Conservation (phyloP, 2,888 invertebrate species). For the Copidosoma aretas region DNA sequence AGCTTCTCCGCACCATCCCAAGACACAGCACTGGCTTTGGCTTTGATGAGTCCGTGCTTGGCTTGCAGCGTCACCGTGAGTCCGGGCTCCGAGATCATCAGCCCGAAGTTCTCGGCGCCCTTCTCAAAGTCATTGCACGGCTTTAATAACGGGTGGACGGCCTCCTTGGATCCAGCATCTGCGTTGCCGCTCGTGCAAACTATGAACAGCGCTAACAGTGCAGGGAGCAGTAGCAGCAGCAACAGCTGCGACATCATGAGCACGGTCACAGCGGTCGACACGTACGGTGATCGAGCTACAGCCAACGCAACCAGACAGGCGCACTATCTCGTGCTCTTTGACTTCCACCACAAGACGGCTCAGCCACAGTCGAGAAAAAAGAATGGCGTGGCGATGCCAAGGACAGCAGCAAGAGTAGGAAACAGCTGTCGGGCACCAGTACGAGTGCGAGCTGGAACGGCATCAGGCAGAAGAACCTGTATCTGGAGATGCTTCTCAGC, state of each 20-base stretch:
- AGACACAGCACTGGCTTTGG: conserved; percentile 36
- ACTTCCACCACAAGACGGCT: conserved; percentile 71
- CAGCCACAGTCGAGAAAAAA: conserved; percentile 63
- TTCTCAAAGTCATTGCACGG: conserved; percentile 53
- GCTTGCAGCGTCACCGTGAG: conserved; percentile 64
- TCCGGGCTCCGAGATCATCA: background rate
- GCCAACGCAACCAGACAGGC: conserved; percentile 47
- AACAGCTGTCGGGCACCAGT: conserved; percentile 63
- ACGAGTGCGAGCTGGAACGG: conserved; percentile 65
- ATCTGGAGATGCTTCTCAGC: conserved; percentile 59
- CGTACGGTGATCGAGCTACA: conserved; percentile 33
- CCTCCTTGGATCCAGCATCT: conserved; percentile 56
- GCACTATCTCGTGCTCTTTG: conserved; percentile 72
- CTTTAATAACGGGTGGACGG: conserved; percentile 59
- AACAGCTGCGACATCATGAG: conserved; percentile 64
- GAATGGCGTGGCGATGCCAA: conserved; percentile 60
- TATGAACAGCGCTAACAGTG: conserved; percentile 80
- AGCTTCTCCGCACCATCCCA: conserved; percentile 44
- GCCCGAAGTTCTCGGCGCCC: conserved; percentile 24
- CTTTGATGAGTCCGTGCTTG: conserved; percentile 62
- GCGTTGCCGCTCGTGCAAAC: conserved; percentile 70
- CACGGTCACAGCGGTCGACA: conserved; percentile 48
- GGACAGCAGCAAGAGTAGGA: conserved; percentile 62
- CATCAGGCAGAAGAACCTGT: conserved; percentile 57
- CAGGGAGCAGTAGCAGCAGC: conserved; percentile 60